Evolutionary conservation across 2,797 vertebrate genomes (phyloP).

Genomic region (Sphenodon punctatus): DNA sequence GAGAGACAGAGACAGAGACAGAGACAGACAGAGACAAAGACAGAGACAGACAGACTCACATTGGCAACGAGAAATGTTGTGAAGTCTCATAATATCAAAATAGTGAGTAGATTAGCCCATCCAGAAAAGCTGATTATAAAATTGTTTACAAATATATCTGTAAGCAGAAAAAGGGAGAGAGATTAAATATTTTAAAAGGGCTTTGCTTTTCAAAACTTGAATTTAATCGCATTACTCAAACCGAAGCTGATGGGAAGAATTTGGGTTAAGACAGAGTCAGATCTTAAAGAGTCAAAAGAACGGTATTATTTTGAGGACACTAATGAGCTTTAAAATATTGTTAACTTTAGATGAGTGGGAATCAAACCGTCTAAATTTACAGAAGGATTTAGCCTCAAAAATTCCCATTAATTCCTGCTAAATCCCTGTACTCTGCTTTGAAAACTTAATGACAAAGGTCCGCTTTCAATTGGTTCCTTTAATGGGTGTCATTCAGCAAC

Average conservation of each 20-base stretch:
- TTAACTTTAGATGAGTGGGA: slow-evolving; percentile 37
- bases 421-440: slow-evolving; percentile 22
- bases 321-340: slow-evolving; percentile 45
- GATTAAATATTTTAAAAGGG: neutral
- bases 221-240: slow-evolving; percentile 32
- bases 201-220: neutral
- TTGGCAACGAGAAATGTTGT: no score
- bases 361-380: slow-evolving; percentile 42
- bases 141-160: neutral
- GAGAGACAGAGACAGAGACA: no score
- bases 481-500: slow-evolving; percentile 19
- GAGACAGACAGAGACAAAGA: no score
- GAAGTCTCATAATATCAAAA: no score
- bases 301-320: slow-evolving; percentile 54
- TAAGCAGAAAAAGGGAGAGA: neutral
- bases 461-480: slow-evolving; percentile 25
- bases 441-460: slow-evolving; percentile 38
- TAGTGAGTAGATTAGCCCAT: no score
- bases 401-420: slow-evolving; percentile 22
- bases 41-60: no score
- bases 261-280: slow-evolving; percentile 37
- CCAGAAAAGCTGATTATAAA: neutral
- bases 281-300: neutral
- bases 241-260: neutral
- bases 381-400: slow-evolving; percentile 24